These are phyloP conservation scores for Tuta absoluta DNA, from an alignment of 2,888 invertebrate genomes.

Conservation along the genomic window DNA sequence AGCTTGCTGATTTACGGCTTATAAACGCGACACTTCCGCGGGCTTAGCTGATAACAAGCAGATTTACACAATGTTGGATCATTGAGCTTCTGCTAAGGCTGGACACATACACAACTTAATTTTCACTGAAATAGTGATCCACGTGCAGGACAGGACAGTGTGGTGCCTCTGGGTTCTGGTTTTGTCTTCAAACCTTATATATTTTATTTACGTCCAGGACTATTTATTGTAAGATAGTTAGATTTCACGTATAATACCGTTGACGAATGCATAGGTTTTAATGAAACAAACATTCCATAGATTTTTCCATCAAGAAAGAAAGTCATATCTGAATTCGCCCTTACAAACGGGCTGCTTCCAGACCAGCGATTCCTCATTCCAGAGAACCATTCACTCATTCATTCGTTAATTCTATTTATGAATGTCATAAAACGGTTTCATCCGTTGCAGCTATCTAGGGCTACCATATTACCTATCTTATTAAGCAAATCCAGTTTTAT, in stretches of 20 bases:
- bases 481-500: no score
- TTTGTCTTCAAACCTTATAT: no score
- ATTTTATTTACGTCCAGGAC: no score
- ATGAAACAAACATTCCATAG: no score
- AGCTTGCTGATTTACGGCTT: conserved; percentile 73
- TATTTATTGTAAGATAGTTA: no score
- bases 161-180: no score
- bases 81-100: conserved; percentile 36
- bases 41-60: conserved; percentile 47
- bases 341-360: not conserved
- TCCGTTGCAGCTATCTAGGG: conserved; percentile 40
- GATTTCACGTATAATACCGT: no score
- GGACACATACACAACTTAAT: not conserved
- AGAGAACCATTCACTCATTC: conserved; percentile 45
- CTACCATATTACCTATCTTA: not conserved
- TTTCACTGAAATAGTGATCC: no score
- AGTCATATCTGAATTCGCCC: not conserved
- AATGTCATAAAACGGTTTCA: conserved; percentile 53
- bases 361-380: conserved; percentile 41
- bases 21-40: conserved; percentile 72
- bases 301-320: no score
- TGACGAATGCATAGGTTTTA: no score
- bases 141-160: no score
- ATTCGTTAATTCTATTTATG: conserved; percentile 60
- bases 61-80: conserved; percentile 51